Conservation (phyloP, 2,888 invertebrate genomes). For the Endomychus coccineus region DNA sequence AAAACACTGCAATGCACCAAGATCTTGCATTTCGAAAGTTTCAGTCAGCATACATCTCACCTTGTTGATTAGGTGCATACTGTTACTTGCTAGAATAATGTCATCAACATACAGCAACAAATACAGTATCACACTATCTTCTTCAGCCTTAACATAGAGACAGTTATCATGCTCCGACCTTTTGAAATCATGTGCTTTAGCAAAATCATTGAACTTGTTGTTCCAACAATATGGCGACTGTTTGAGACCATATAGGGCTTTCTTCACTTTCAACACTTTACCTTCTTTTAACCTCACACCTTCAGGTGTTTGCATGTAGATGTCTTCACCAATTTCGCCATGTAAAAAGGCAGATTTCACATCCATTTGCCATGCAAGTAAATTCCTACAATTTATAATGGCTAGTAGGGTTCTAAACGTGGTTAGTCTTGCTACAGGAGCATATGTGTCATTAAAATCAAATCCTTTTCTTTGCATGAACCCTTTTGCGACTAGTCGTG, state of each 20-base stretch:
- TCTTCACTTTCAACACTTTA: constrained; percentile 14
- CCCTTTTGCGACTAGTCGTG: no score
- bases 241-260: constrained; percentile 17
- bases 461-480: constrained; percentile 20
- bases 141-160: constrained; percentile 13
- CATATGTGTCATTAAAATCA: constrained; percentile 27
- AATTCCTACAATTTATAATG: constrained; percentile 10
- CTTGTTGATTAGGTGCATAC: constrained; percentile 7
- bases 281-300: constrained; percentile 10
- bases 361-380: constrained; percentile 10
- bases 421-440: constrained; percentile 14
- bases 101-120: constrained; percentile 20
- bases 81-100: constrained; percentile 14
- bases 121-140: constrained; percentile 13
- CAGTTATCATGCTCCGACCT: constrained; percentile 18
- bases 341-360: constrained; percentile 15
- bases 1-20: constrained; percentile 10
- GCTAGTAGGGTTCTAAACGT: constrained; percentile 12
- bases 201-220: constrained; percentile 15
- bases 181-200: constrained; percentile 10
- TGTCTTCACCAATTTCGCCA: constrained; percentile 13
- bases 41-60: constrained; percentile 6
- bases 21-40: constrained; percentile 11
- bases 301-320: constrained; percentile 16
- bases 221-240: constrained; percentile 17